These are phyloP conservation scores for Pteruthius melanotis DNA, from an alignment of 2,113 vertebrate genomes.

Conservation along the genomic window DNA sequence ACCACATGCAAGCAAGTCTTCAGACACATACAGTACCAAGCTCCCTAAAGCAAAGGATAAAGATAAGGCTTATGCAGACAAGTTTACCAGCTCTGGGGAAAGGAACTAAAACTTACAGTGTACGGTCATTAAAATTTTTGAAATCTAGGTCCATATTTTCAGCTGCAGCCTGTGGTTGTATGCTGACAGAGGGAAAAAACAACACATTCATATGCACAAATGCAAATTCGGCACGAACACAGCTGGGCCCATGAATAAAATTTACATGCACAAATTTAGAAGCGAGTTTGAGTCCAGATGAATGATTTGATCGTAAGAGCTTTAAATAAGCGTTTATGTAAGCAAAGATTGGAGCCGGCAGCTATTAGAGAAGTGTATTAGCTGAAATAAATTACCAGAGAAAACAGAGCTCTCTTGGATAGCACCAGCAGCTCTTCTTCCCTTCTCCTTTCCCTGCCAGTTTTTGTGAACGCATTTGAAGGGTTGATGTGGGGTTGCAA, in stretches of 20 bases:
- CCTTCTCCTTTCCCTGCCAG: neutral
- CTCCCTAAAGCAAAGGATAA: neutral
- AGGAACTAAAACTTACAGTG: constrained; percentile 57
- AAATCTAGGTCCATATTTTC: constrained; percentile 70
- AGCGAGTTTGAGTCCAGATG: constrained; percentile 63
- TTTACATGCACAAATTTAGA: constrained; percentile 70
- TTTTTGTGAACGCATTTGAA: neutral
- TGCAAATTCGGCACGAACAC: constrained; percentile 67
- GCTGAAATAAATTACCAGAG: constrained; percentile 62
- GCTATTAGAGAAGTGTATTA: constrained; percentile 59
- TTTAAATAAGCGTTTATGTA: constrained; percentile 69
- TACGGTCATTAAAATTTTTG: constrained; percentile 60
- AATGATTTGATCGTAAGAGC: constrained; percentile 67
- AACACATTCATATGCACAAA: constrained; percentile 69
- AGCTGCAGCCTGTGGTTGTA: constrained; percentile 66
- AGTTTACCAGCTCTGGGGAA: constrained; percentile 29
- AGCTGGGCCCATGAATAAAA: constrained; percentile 70
- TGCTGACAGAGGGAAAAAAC: constrained; percentile 68
- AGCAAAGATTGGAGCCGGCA: constrained; percentile 59
- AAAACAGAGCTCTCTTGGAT: constrained; percentile 44
- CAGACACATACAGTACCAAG: neutral
- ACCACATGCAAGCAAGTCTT: constrained; percentile 13
- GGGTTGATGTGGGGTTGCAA: neutral
- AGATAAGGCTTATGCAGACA: constrained; percentile 39
- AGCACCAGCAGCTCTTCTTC: neutral